A percentile compares a stretch with the other conserved stretches of the same genome.
These are phyloP conservation scores for Trachelipus rathkii DNA, from an alignment of 1,140 invertebrate species.

Conservation along the genomic window DNA sequence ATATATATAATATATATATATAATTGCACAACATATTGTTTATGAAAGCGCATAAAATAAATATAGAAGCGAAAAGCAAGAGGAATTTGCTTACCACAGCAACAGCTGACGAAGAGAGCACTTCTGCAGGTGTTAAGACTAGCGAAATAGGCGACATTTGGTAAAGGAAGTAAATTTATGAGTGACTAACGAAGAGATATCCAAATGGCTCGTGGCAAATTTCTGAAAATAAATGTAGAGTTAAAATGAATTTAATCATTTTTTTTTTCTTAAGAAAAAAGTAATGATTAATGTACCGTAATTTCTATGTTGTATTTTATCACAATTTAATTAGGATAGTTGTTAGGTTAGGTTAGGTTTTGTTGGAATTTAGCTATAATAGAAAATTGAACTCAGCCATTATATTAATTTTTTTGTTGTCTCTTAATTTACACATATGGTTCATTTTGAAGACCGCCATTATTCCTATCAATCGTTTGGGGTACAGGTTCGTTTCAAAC, in stretches of 20 bases:
- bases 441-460: too few relatives aligned
- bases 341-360: too few relatives aligned
- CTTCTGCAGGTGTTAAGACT: slow-evolving; percentile 74
- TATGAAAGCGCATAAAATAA: not conserved
- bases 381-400: too few relatives aligned
- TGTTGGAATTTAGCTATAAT: too few relatives aligned
- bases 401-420: too few relatives aligned
- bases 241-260: slow-evolving; percentile 40
- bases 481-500: too few relatives aligned
- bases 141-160: slow-evolving; percentile 91
- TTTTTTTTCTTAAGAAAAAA: not conserved
- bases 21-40: not conserved
- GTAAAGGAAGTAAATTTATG: slow-evolving; percentile 83
- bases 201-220: slow-evolving; percentile 89
- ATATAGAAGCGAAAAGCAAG: too few relatives aligned
- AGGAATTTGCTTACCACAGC: slow-evolving; percentile 73
- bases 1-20: slow-evolving; percentile 15
- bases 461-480: too few relatives aligned
- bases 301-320: too few relatives aligned
- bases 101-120: slow-evolving; percentile 82
- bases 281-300: slow-evolving; percentile 1
- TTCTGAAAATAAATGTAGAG: slow-evolving; percentile 62
- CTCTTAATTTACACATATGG: too few relatives aligned
- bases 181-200: slow-evolving; percentile 86
- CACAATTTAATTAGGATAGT: too few relatives aligned